Base-by-base conservation (phyloP, 2,888 invertebrate species). In the Melieria omissa region DNA sequence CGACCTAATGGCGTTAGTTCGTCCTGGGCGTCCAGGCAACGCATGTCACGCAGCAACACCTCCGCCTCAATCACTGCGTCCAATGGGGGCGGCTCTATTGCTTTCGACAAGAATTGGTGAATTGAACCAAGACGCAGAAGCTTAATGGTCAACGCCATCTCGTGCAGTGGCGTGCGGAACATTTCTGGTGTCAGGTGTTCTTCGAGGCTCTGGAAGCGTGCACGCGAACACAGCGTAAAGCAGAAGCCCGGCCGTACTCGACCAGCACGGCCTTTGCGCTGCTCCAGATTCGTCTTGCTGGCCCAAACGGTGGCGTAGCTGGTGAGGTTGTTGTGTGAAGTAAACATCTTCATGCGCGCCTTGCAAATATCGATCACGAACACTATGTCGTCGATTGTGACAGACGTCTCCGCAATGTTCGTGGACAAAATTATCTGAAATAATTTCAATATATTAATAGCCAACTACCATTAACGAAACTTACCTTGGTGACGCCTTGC, bases 1-100 rank as follows among this genome's bases (percentile, higher is more conserved):
- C 92, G 91, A 0, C 99, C 99, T 16, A 99, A 89, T 0, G 98
- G 95, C 0, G 99, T 99, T 73, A 99, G 88, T 77, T 96, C 95
- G 84, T 98, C 96, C 74, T 92, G 90, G 0, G 86, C 84, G 86
- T 98, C 97, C 78, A 99, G 88, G 78, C 98, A 99, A 82, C 95
- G 95, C 91, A 98, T 93, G 82, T 98, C 98, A 81, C 91, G 84
- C 78, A 93, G 83, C 77, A 91, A 73, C 0, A 95, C 97, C 88
- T 98, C 98, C 0, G 99, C 98, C 85, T 99, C 99, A 79, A 99
- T 98, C 12, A 99, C 98, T 45, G 98, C 97, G 88, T 99, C 99
- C 75, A 98, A 90, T 14, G 98, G 98, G 54, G 99, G 99, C 0
- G 98, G 97, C 85, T 99, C 97, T 41, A 98, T 93, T 0, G 95